Percentiles rank a stretch among this genome's conserved stretches.
These are phyloP conservation scores for Nothoprocta perdicaria DNA, from an alignment of 2,113 vertebrate species.

Conservation along the genomic window DNA sequence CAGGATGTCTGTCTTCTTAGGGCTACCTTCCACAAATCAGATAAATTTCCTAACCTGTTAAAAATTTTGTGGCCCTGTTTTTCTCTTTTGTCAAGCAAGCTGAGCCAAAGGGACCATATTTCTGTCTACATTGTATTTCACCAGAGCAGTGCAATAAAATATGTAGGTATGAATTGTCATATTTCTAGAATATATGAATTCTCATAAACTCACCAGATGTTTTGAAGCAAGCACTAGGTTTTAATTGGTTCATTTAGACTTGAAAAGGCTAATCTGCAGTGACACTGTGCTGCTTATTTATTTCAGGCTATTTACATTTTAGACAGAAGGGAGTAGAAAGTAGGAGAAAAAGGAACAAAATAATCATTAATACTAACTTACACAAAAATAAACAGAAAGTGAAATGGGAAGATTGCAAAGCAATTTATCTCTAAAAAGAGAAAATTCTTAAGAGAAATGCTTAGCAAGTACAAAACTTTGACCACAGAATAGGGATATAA, in stretches of 20 bases:
- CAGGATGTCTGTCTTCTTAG: background rate
- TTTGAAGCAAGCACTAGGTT: constrained; percentile 25
- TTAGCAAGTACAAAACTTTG: background rate
- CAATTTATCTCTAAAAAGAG: background rate
- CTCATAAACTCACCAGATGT: constrained; percentile 58
- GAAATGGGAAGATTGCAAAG: background rate
- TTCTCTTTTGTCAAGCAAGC: constrained; percentile 33
- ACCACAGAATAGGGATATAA: background rate
- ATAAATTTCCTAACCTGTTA: constrained; percentile 28
- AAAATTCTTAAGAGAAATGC: background rate
- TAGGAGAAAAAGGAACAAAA: accelerated
- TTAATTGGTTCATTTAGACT: constrained; percentile 55
- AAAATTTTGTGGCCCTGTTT: constrained; percentile 36
- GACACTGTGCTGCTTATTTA: background rate
- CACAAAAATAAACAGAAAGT: background rate
- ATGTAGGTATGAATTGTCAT: constrained; percentile 13
- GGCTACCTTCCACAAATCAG: constrained; percentile 5
- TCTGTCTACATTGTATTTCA: constrained; percentile 53
- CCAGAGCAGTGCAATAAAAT: constrained; percentile 37
- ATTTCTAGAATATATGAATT: constrained; percentile 43
- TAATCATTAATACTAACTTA: background rate
- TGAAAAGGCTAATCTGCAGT: constrained; percentile 20
- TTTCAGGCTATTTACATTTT: constrained; percentile 20
- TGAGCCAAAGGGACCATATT: constrained; percentile 36
- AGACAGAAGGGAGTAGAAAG: background rate